phyloP scores from a whole-genome alignment of 2,797 vertebrate species.

The Manis javanica region DNA sequence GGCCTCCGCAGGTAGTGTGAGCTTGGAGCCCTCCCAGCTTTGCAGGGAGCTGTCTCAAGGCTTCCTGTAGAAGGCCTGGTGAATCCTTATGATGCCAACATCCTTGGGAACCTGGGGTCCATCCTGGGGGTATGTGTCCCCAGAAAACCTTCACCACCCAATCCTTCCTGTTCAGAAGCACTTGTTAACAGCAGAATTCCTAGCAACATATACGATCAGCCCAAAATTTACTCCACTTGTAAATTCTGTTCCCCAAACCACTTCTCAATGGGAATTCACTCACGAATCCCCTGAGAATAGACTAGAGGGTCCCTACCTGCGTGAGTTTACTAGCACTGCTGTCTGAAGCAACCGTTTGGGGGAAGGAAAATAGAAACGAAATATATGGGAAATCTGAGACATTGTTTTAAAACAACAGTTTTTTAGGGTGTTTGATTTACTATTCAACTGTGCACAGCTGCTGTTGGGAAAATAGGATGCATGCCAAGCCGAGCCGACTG shows the following conservation, averaged over 20 bases:
- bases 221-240: conserved; percentile 77
- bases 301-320: conserved; percentile 81
- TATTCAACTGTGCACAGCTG: conserved; percentile 91
- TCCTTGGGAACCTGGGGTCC: not conserved
- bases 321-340: conserved; percentile 74
- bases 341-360: conserved; percentile 80
- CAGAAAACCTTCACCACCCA: conserved; percentile 82
- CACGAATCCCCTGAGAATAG: conserved; percentile 63
- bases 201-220: conserved; percentile 75
- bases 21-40: not conserved
- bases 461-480: conserved; percentile 87
- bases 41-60: not conserved
- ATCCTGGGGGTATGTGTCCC: conserved; percentile 44
- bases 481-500: conserved; percentile 86
- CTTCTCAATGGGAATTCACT: conserved; percentile 78
- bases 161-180: conserved; percentile 78
- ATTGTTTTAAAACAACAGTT: conserved; percentile 92
- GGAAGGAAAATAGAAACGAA: conserved; percentile 84
- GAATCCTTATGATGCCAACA: too few species aligned
- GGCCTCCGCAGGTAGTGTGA: not conserved
- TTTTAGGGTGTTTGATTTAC: conserved; percentile 92
- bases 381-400: conserved; percentile 89
- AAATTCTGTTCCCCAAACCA: conserved; percentile 51
- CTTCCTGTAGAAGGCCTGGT: not conserved
- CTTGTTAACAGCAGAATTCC: conserved; percentile 79